Base-by-base conservation (phyloP, 2,797 vertebrate genomes). In the Ispidina lecontei region DNA sequence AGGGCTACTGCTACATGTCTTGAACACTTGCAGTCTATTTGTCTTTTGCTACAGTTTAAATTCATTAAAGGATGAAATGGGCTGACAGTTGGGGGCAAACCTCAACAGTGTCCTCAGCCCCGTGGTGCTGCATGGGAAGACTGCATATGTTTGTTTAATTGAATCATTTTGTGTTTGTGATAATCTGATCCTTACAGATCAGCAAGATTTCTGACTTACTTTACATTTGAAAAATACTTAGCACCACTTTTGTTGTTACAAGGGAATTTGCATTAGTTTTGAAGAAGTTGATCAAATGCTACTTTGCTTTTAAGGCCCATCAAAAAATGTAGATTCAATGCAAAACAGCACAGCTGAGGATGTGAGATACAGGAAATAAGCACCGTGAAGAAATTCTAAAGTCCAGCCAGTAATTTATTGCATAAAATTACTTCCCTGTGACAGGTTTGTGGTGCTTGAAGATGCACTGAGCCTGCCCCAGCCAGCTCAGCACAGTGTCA, bases 1-100 rank as follows among this genome's bases (percentile, higher is more conserved):
- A 87, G 92, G 82, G 91, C 87, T 91, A 73, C 79, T 93, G 75
- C 91, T 95, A 84, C 93, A 83, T 87, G 85, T 85, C 91, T 91
- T 67, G 81, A 87, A 55, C 15, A 0, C 55, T 94, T 76, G 67
- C 54, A 62, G 85, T 73, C 90, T 87, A 93, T 97, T 95, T 96
- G 94, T 96, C 96, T 96, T 96, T 93, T 96, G 96, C 94, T 95
- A 56, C 84, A 96, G 90, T 96, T 96, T 84, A 92, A 96, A 91
- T 95, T 95, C 89, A 84, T 97, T 96, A 95, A 90, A 84, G 87
- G 91, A 94, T 96, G 96, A 95, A 95, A 89, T 92, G 90, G 86
- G 89, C 90, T 95, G 95, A 93, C 68, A 90, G 89, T 95, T 81
- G 71, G 39, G 52, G 62, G 79, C 82, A 90, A 95, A 92, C 86